Evolutionary conservation across 2,797 vertebrate species (phyloP).

Genomic region (Aeoliscus strigatus): DNA sequence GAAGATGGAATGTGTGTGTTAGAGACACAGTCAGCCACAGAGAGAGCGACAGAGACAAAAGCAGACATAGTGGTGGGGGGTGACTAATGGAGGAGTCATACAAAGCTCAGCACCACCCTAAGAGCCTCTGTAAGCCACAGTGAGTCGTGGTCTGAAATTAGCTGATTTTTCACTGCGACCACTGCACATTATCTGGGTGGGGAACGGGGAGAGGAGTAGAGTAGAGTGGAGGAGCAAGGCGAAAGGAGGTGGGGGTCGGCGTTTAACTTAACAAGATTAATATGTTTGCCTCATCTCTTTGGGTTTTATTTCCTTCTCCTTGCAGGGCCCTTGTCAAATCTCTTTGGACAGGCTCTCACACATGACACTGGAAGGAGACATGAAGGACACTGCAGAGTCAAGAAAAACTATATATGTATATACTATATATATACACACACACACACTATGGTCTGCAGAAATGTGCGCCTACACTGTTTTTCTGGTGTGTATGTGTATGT

Average conservation of each 20-base stretch:
- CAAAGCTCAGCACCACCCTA: slow-evolving; percentile 63
- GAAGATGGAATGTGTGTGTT: slow-evolving; percentile 40
- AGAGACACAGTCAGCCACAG: slow-evolving; percentile 40
- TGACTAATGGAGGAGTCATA: slow-evolving; percentile 59
- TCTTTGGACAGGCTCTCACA: slow-evolving; percentile 71
- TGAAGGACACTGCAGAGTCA: slow-evolving; percentile 64
- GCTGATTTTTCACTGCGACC: slow-evolving; percentile 70
- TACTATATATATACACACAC: too few relatives aligned
- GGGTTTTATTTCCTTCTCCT: slow-evolving; percentile 67
- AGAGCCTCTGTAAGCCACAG: slow-evolving; percentile 66
- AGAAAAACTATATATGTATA: too few relatives aligned
- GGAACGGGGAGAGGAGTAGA: slow-evolving; percentile 48
- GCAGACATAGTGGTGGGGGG: slow-evolving; percentile 40
- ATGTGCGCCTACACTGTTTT: too few relatives aligned
- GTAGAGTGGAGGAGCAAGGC: slow-evolving; percentile 35
- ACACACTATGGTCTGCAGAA: too few relatives aligned
- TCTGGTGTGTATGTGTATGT: too few relatives aligned
- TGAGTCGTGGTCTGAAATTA: slow-evolving; percentile 71
- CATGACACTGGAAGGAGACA: slow-evolving; percentile 65
- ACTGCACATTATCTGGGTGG: slow-evolving; percentile 62
- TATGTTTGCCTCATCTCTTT: slow-evolving; percentile 64
- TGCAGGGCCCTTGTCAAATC: slow-evolving; percentile 74
- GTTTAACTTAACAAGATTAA: slow-evolving; percentile 73
- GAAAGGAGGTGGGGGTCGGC: slow-evolving; percentile 54
- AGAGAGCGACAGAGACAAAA: slow-evolving; percentile 12